A percentile compares a stretch with the other conserved stretches of the same genome.
These are phyloP conservation scores for Herminia tarsipennalis DNA, from an alignment of 2,888 invertebrate genomes.

Conservation along the genomic window DNA sequence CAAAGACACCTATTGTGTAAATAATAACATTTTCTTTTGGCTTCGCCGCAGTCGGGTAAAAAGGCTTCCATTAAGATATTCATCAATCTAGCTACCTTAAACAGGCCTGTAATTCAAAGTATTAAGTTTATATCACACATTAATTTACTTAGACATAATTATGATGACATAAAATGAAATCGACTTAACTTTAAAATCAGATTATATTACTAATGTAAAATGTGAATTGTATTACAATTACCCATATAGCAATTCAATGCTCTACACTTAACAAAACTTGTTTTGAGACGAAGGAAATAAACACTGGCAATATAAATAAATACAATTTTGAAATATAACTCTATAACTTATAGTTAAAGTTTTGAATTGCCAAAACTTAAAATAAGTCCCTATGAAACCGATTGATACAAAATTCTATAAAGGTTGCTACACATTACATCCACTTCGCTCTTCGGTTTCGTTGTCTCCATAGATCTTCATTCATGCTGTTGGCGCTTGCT, in stretches of 20 bases:
- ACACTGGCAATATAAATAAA: constrained; percentile 74
- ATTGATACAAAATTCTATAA: constrained; percentile 58
- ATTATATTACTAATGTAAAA: constrained; percentile 49
- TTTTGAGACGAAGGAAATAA: constrained; percentile 70
- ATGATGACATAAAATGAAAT: constrained; percentile 45
- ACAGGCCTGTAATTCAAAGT: constrained; percentile 70
- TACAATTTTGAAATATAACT: constrained; percentile 74
- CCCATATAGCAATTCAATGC: constrained; percentile 61
- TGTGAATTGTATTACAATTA: constrained; percentile 60
- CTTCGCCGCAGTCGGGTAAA: constrained; percentile 29
- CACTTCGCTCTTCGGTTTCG: constrained; percentile 41
- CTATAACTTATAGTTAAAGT: constrained; percentile 85
- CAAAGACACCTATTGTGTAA: constrained; percentile 22
- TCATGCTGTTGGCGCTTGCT: constrained; percentile 75
- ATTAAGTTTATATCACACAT: constrained; percentile 78
- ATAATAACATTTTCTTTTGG: constrained; percentile 26
- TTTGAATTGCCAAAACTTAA: constrained; percentile 84
- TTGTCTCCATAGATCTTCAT: constrained; percentile 68
- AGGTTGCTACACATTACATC: constrained; percentile 33
- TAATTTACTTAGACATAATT: constrained; percentile 68
- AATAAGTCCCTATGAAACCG: constrained; percentile 80
- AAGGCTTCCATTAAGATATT: constrained; percentile 33
- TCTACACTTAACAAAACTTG: constrained; percentile 56
- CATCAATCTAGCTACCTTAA: constrained; percentile 77
- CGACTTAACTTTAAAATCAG: constrained; percentile 46